These are phyloP conservation scores for Micromys minutus DNA, from an alignment of 2,113 vertebrate species.

Conservation along the genomic window DNA sequence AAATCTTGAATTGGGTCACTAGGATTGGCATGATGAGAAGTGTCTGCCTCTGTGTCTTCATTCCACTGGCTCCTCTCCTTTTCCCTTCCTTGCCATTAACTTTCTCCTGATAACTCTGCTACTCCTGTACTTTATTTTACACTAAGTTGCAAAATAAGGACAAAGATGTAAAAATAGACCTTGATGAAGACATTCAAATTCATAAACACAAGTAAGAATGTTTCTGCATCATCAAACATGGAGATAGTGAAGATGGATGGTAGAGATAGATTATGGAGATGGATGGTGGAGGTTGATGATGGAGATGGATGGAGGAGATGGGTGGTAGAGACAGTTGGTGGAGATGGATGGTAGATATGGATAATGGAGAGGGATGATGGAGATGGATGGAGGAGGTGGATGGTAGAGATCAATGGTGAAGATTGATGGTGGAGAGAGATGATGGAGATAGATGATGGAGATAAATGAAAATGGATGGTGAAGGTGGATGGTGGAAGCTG, in stretches of 20 bases:
- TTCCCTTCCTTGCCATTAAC: neutral
- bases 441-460: neutral
- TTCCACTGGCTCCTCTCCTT: neutral
- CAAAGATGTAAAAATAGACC: neutral
- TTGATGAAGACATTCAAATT: neutral
- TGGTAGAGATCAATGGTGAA: neutral
- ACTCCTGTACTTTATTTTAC: neutral
- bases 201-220: neutral
- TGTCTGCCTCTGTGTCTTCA: neutral
- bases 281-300: neutral
- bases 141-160: neutral
- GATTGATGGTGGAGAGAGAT: neutral
- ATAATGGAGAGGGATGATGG: neutral
- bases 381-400: neutral
- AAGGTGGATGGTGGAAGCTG: neutral
- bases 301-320: neutral
- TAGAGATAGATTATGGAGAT: neutral
- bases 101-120: neutral
- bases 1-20: neutral
- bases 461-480: too few species aligned
- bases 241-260: neutral
- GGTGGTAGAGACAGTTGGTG: neutral
- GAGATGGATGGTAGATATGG: neutral
- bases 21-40: neutral
- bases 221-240: neutral